phyloP scores from a whole-genome alignment of 2,797 vertebrate genomes.

The Cuculus canorus region DNA sequence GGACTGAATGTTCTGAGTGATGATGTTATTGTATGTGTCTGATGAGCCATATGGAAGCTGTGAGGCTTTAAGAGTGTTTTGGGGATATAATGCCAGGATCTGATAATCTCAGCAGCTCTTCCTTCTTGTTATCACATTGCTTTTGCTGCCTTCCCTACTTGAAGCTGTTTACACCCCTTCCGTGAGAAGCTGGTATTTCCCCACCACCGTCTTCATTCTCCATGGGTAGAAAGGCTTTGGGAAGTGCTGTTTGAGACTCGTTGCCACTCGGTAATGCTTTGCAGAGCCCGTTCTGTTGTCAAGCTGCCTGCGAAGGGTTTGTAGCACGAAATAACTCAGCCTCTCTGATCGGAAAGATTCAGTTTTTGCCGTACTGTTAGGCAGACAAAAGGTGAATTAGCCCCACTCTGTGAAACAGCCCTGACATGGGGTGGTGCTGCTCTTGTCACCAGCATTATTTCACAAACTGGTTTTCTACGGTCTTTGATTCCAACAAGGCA shows the following conservation, averaged over 20 bases:
- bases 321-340: not conserved
- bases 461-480: conserved; percentile 47
- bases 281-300: not conserved
- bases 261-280: not conserved
- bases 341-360: not conserved
- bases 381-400: conserved; percentile 61
- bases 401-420: conserved; percentile 52
- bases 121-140: conserved; percentile 19
- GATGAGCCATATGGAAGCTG: conserved; percentile 72
- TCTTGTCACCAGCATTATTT: conserved; percentile 41
- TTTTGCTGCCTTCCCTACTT: conserved; percentile 46
- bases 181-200: not conserved
- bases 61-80: conserved; percentile 59
- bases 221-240: not conserved
- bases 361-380: not conserved
- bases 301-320: conserved; percentile 8
- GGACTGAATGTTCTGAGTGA: conserved; percentile 50
- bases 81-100: conserved; percentile 65
- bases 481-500: conserved; percentile 57
- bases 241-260: not conserved
- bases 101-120: conserved; percentile 62
- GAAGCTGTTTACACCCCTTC: conserved; percentile 35
- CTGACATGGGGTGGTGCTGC: conserved; percentile 47
- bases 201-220: not conserved
- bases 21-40: conserved; percentile 66